phyloP scores from a whole-genome alignment of 2,113 vertebrate genomes.

The Spea bombifrons region DNA sequence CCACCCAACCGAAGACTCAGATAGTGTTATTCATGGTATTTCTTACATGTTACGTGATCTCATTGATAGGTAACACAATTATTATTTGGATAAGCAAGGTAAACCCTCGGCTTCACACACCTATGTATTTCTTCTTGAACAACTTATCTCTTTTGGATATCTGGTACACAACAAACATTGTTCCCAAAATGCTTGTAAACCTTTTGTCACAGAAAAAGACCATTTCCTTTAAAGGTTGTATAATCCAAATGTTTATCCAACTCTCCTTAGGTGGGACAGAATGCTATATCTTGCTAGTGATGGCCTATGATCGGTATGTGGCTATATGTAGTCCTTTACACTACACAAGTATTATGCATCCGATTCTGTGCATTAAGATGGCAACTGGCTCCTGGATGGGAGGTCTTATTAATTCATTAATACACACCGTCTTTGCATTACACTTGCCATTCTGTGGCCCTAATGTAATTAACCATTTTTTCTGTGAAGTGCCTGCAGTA shows the following conservation, averaged over 20 bases:
- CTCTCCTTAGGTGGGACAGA: slow-evolving; percentile 4
- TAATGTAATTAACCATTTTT: slow-evolving; percentile 31
- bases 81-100: not conserved
- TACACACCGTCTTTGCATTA: slow-evolving; percentile 14
- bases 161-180: not conserved
- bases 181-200: slow-evolving; percentile 3
- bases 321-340: slow-evolving; percentile 20
- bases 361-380: not conserved
- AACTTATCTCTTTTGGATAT: slow-evolving; percentile 30
- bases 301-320: slow-evolving; percentile 14
- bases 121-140: slow-evolving; percentile 33
- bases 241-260: slow-evolving; percentile 18
- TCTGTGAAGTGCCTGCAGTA: slow-evolving; percentile 28
- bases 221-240: slow-evolving; percentile 15
- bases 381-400: not conserved
- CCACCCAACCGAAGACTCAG: not conserved
- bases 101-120: not conserved
- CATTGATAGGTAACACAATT: not conserved
- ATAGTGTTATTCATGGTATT: not conserved
- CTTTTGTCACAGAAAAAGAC: not conserved
- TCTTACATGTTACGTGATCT: not conserved
- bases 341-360: not conserved
- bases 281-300: slow-evolving; percentile 16
- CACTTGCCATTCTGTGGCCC: slow-evolving; percentile 5
- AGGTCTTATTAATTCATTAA: not conserved